Percentiles rank a stretch among this genome's conserved stretches.
Evolutionary conservation across 2,888 invertebrate species (phyloP).

Genomic region (Lochmaea capreae): DNA sequence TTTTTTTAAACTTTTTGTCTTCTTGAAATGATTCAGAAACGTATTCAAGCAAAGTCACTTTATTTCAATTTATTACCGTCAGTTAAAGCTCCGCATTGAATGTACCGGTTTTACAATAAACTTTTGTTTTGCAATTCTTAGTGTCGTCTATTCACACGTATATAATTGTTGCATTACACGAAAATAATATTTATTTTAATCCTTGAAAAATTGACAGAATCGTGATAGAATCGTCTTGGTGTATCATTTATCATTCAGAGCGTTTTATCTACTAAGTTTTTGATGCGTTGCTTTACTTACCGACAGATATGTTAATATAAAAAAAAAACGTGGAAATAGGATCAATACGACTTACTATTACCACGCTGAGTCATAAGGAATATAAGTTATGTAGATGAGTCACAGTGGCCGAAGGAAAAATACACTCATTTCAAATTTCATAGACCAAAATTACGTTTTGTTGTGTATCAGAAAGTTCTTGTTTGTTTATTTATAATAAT

Average conservation of each 20-base stretch:
- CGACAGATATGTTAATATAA: background rate
- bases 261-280: constrained; percentile 4
- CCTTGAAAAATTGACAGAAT: constrained; percentile 25
- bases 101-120: constrained; percentile 11
- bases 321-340: too few relatives aligned
- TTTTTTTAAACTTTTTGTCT: background rate
- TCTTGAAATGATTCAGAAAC: background rate
- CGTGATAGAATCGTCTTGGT: constrained; percentile 16
- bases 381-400: too few relatives aligned
- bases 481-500: too few relatives aligned
- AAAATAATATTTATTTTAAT: constrained; percentile 20
- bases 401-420: too few relatives aligned
- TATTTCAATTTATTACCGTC: constrained; percentile 4
- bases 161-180: constrained; percentile 18
- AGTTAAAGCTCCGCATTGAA: background rate
- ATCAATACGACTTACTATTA: too few relatives aligned
- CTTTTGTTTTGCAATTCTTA: constrained; percentile 11
- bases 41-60: background rate
- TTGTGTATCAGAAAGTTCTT: too few relatives aligned
- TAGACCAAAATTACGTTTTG: too few relatives aligned
- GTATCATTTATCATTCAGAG: constrained; percentile 15
- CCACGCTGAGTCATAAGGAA: too few relatives aligned
- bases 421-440: too few relatives aligned
- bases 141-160: constrained; percentile 22
- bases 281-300: constrained; percentile 11